A percentile compares a stretch with the other conserved stretches of the same genome.
Evolutionary conservation across 2,888 invertebrate species (phyloP).

Genomic region (Mesorhabditis belari): DNA sequence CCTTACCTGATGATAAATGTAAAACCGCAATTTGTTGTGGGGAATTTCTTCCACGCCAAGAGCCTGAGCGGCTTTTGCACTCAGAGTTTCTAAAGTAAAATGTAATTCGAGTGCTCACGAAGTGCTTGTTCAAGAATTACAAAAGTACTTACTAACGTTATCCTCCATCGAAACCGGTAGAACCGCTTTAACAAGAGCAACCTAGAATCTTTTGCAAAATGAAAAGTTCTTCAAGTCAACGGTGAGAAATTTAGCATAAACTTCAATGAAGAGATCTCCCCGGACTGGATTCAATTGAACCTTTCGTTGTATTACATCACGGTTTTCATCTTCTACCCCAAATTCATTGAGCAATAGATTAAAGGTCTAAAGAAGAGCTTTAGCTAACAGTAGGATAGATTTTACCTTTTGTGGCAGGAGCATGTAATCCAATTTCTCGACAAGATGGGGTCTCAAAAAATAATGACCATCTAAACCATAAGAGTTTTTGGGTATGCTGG

Average conservation of each 20-base stretch:
- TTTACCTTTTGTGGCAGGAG: conserved; percentile 24
- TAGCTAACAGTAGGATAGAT: not conserved
- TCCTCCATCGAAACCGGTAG: conserved; percentile 17
- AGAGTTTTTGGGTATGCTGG: not conserved
- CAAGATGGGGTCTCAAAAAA: conserved; percentile 17
- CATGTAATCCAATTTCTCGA: conserved; percentile 26
- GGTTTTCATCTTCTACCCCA: conserved; percentile 24
- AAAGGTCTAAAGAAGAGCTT: conserved; percentile 2
- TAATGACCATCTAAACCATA: conserved; percentile 10
- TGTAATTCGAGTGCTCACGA: too few relatives aligned
- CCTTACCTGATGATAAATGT: conserved; percentile 13
- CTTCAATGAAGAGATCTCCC: conserved; percentile 21
- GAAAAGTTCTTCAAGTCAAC: too few relatives aligned
- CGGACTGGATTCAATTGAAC: conserved; percentile 22
- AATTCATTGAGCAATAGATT: conserved; percentile 12
- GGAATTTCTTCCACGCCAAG: conserved; percentile 14
- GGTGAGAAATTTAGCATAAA: conserved; percentile 36
- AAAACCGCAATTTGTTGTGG: conserved; percentile 18
- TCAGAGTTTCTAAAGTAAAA: conserved; percentile 10
- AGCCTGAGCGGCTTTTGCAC: conserved; percentile 18
- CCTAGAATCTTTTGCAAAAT: too few relatives aligned
- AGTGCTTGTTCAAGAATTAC: not conserved
- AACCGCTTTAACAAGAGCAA: conserved; percentile 14
- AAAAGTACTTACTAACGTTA: conserved; percentile 21
- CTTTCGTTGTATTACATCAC: conserved; percentile 30